Percentiles rank a stretch among this genome's conserved stretches.
These are phyloP conservation scores for Drosophila planitibia DNA, from an alignment of 2,888 invertebrate genomes.

Conservation along the genomic window DNA sequence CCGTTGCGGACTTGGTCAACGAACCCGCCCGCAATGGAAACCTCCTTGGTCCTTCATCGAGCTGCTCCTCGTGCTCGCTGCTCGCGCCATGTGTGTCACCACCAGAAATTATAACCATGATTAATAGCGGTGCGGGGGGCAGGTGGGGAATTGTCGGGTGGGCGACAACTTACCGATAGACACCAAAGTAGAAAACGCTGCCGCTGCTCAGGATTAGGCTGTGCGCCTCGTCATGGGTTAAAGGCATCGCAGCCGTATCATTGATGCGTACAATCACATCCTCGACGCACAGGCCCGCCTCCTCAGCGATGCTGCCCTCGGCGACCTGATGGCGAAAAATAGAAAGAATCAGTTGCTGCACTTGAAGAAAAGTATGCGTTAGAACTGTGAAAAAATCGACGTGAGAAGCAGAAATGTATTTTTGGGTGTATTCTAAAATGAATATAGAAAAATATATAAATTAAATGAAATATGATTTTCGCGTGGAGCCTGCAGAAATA, in stretches of 20 bases:
- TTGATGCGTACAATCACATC: slow-evolving; percentile 93
- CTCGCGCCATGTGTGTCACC: slow-evolving; percentile 5
- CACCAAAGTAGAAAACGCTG: slow-evolving; percentile 89
- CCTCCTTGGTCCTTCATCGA: slow-evolving; percentile 49
- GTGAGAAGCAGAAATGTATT: too few relatives aligned
- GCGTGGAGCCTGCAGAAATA: not conserved
- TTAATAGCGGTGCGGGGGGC: not conserved
- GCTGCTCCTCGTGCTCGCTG: slow-evolving; percentile 75
- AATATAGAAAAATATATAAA: not conserved
- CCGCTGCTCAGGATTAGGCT: slow-evolving; percentile 90
- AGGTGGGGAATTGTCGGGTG: not conserved
- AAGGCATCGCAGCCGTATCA: slow-evolving; percentile 88
- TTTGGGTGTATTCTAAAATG: not conserved
- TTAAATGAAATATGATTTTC: not conserved
- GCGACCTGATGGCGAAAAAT: slow-evolving; percentile 88
- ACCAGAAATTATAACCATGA: slow-evolving; percentile 27
- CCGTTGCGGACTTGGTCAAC: slow-evolving; percentile 71
- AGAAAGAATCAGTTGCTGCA: not conserved
- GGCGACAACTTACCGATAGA: slow-evolving; percentile 76
- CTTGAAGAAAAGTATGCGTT: not conserved
- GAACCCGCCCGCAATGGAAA: slow-evolving; percentile 78
- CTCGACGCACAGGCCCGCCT: slow-evolving; percentile 92
- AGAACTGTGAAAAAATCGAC: not conserved
- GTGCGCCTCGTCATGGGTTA: slow-evolving; percentile 92
- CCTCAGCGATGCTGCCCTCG: slow-evolving; percentile 92